A percentile compares a stretch with the other conserved stretches of the same genome.
phyloP scores from a whole-genome alignment of 2,797 vertebrate genomes.

The Gambusia yucatana region DNA sequence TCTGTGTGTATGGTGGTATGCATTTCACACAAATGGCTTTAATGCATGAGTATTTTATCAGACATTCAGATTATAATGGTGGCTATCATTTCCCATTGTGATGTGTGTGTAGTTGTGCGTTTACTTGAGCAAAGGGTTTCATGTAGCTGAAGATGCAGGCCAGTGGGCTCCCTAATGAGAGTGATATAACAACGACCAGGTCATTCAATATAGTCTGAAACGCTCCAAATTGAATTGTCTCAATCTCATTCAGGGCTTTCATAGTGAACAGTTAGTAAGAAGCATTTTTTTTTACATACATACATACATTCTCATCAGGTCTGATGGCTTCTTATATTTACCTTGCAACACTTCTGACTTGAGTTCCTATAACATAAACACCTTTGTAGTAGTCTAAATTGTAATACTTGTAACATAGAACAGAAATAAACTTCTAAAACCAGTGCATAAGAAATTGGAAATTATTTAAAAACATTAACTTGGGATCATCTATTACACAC shows the following conservation, averaged over 20 bases:
- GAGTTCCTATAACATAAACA: neutral
- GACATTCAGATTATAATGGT: slow-evolving; percentile 32
- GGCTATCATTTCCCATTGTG: slow-evolving; percentile 45
- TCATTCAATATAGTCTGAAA: slow-evolving; percentile 59
- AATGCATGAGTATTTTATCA: slow-evolving; percentile 24
- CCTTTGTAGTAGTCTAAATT: neutral
- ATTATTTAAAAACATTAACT: neutral
- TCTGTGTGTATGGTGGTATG: neutral
- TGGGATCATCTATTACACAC: neutral
- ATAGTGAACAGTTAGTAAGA: slow-evolving; percentile 39
- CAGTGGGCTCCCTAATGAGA: slow-evolving; percentile 41
- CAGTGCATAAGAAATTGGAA: neutral
- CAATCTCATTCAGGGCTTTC: slow-evolving; percentile 18
- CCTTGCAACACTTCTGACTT: slow-evolving; percentile 1
- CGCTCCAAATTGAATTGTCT: slow-evolving; percentile 41
- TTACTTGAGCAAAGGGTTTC: slow-evolving; percentile 23
- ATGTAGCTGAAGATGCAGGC: slow-evolving; percentile 39
- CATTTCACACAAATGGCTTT: slow-evolving; percentile 13
- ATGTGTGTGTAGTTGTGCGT: slow-evolving; percentile 13
- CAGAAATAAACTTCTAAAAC: neutral
- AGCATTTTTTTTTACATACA: slow-evolving; percentile 15
- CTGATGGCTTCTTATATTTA: slow-evolving; percentile 7
- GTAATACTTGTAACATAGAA: neutral
- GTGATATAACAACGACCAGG: slow-evolving; percentile 44
- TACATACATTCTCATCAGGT: slow-evolving; percentile 23